Base-by-base conservation (phyloP, 2,797 vertebrate species). In the Ctenochaetus hawaiiensis region DNA sequence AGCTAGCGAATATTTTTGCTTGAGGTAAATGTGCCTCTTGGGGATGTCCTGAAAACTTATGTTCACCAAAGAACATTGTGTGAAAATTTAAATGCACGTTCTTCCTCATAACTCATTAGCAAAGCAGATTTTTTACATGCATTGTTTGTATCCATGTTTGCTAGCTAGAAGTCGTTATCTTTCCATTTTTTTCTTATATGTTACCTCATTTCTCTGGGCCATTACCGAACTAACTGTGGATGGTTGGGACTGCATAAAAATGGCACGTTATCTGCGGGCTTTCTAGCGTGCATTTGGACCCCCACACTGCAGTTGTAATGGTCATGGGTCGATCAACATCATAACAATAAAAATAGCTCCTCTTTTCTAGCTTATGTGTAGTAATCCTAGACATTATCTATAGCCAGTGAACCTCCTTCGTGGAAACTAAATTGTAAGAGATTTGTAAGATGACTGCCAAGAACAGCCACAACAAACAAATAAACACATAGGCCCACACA, bases 381-480 rank as follows among this genome's bases (percentile, higher is more conserved):
- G 43, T 75, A 72, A 58, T 80, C 66, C 65, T 47, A 70, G 72
- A 51, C 10, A 7, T 49, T 60, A 48, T 72, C 44, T 80, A 44
- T 62, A 69, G 39, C 73, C 47, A 80, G 41, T 12, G 62, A 67
- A 75, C 47, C 53, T 75, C 41, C 14, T 18, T 59, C 53, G 56
- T 5, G 20, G 69, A 70, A 39, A 68, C 53, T 59, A 5, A 67
- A 66, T 75, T 63, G 45, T 66, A 16, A 72, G 23, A 64, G 17
- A 67, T 60, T 64, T 65, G 20, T 70, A 30, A 65, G 52, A 71
- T 63, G 59, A 74, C 66, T 72, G 80, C 75, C 47, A 75, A 81
- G 57, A 53, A 56, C 37, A 58, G 75, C 68, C 65, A 65, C 68
- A 61, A 71, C 63, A 76, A 64, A 82, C 37, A 78, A 76, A 72